These are phyloP conservation scores for Drosophila colorata DNA, from an alignment of 2,888 invertebrate species.

Conservation along the genomic window DNA sequence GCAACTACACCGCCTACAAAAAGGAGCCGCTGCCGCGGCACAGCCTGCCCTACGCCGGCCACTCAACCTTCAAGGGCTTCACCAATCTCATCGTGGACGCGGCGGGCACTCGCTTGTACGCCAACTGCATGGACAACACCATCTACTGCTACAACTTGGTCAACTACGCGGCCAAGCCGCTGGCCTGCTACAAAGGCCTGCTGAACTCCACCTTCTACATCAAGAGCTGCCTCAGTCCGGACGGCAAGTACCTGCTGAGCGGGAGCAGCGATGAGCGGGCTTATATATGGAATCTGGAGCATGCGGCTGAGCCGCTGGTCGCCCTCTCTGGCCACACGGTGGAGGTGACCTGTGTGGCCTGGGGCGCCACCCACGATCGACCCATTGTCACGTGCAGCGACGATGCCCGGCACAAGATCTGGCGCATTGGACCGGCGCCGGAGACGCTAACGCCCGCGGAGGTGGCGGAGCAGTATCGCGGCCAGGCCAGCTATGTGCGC, in stretches of 20 bases:
- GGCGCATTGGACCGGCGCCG: conserved; percentile 88
- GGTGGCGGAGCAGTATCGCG: conserved; percentile 84
- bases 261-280: conserved; percentile 95
- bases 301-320: conserved; percentile 88
- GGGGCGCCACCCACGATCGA: conserved; percentile 88
- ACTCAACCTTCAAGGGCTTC: conserved; percentile 89
- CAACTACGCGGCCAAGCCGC: conserved; percentile 89
- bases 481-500: conserved; percentile 86
- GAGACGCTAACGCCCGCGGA: conserved; percentile 85
- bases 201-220: conserved; percentile 93
- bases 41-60: conserved; percentile 90
- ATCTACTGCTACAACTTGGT: conserved; percentile 94
- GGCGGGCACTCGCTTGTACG: conserved; percentile 89
- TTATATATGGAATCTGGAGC: conserved; percentile 92
- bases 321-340: conserved; percentile 91
- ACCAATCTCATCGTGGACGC: conserved; percentile 92
- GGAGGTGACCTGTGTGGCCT: conserved; percentile 95
- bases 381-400: conserved; percentile 93
- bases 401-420: conserved; percentile 91
- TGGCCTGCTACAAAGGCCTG: conserved; percentile 90
- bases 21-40: conserved; percentile 90
- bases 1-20: conserved; percentile 90
- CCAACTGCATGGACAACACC: conserved; percentile 94
- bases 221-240: conserved; percentile 92
- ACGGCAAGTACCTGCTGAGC: conserved; percentile 92